Conservation (phyloP, 2,113 vertebrate species). For the Aleadryas rufinucha region DNA sequence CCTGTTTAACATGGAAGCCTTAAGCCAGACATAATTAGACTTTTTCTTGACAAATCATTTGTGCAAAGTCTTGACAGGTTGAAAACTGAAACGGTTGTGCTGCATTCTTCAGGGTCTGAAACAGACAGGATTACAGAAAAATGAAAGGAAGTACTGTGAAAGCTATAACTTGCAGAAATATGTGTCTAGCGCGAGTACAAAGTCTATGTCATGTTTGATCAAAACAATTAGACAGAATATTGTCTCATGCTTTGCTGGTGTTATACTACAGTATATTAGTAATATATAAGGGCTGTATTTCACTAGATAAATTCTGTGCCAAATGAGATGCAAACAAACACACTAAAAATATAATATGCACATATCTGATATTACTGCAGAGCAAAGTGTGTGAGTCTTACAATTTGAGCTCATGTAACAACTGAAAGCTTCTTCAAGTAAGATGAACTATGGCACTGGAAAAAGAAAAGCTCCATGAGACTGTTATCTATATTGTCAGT, state of each 20-base stretch:
- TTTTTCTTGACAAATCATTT: constrained; percentile 63
- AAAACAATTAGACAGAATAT: constrained; percentile 45
- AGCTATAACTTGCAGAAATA: constrained; percentile 42
- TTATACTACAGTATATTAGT: constrained; percentile 32
- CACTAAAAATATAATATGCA: background rate
- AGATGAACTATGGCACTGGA: background rate
- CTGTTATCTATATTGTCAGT: background rate
- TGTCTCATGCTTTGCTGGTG: background rate
- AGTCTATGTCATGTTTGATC: constrained; percentile 35
- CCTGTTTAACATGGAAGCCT: constrained; percentile 46
- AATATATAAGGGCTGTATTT: background rate
- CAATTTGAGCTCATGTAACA: background rate
- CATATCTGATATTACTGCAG: background rate
- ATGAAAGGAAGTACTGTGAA: constrained; percentile 37
- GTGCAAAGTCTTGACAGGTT: constrained; percentile 53
- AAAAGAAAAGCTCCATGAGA: background rate
- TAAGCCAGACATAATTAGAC: constrained; percentile 49
- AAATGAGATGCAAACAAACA: background rate
- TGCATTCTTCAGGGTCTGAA: constrained; percentile 53
- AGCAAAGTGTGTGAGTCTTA: background rate
- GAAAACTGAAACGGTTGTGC: constrained; percentile 48
- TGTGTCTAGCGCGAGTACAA: background rate
- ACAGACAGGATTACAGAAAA: constrained; percentile 56
- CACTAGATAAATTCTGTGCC: background rate
- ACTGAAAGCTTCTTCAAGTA: background rate